A percentile compares a stretch with the other conserved stretches of the same genome.
These are phyloP conservation scores for Aphrocallistes beatrix DNA, from an alignment of 37 sponge, comb jelly and placozoan genomes.

Conservation along the genomic window DNA sequence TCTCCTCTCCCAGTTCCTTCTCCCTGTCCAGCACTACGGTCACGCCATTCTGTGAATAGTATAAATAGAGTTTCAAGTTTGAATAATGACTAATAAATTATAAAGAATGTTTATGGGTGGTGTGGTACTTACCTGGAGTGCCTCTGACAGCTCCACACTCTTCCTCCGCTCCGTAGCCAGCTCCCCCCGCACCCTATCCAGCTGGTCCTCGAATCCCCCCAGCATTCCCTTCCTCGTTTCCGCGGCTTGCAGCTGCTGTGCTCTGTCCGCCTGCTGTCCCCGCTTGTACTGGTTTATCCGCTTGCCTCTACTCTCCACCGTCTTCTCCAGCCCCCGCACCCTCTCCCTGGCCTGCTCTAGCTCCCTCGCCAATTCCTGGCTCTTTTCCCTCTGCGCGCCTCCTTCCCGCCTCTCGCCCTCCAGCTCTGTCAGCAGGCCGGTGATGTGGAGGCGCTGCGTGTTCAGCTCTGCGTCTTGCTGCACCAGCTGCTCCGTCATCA, in stretches of 20 bases:
- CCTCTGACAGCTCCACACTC: background rate
- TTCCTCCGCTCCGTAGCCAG: background rate
- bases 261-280: background rate
- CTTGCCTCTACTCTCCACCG: background rate
- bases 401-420: background rate
- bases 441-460: background rate
- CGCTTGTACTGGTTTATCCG: background rate
- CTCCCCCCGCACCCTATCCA: background rate
- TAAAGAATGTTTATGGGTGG: too few relatives aligned
- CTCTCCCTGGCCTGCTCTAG: background rate
- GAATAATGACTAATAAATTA: too few relatives aligned
- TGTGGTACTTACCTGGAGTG: background rate
- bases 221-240: background rate
- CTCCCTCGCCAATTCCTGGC: background rate
- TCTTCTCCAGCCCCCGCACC: background rate
- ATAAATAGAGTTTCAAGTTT: too few relatives aligned
- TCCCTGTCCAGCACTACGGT: background rate
- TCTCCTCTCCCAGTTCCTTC: slow-evolving; percentile 12
- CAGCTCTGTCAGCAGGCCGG: background rate
- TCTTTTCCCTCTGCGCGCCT: background rate
- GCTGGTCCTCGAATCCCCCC: background rate
- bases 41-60: background rate
- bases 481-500: background rate
- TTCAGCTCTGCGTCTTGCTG: background rate
- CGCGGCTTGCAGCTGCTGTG: background rate